Conservation (phyloP, 1,140 invertebrate species). For the Acromyrmex charruanus region DNA sequence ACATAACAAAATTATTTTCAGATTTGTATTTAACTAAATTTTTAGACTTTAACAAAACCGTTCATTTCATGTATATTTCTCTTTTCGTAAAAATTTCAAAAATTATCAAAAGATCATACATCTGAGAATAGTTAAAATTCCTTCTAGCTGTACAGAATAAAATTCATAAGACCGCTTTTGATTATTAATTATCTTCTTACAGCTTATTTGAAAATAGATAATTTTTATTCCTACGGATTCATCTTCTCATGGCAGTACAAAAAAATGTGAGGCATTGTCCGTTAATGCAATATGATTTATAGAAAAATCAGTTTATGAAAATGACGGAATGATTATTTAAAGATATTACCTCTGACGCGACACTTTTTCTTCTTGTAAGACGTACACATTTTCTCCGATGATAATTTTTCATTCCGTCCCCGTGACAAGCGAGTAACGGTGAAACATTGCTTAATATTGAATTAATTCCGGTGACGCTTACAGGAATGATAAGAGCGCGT, state of each 20-base stretch:
- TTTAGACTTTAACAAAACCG: too few relatives aligned
- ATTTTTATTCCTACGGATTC: background rate
- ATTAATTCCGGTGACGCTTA: slow-evolving; percentile 49
- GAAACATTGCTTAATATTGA: slow-evolving; percentile 16
- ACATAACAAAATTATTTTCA: too few relatives aligned
- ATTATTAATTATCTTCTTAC: background rate
- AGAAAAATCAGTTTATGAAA: background rate
- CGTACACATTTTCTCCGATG: background rate
- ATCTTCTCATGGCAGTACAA: background rate
- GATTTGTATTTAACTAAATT: too few relatives aligned
- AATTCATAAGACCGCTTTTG: background rate
- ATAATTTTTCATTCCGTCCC: slow-evolving; percentile 19
- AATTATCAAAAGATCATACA: background rate
- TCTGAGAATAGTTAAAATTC: too few relatives aligned
- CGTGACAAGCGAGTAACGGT: slow-evolving; percentile 3
- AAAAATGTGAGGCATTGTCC: background rate
- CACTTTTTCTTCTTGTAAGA: background rate
- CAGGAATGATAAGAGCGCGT: slow-evolving; percentile 53
- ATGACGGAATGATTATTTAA: slow-evolving; percentile 5
- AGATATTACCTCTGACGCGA: background rate
- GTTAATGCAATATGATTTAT: slow-evolving; percentile 16
- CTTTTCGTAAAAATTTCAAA: background rate
- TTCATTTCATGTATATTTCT: too few relatives aligned
- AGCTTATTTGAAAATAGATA: background rate
- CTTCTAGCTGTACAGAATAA: background rate